Evolutionary conservation across 2,888 invertebrate species (phyloP), one percentile per base, ranked within the genome.

Genomic region (Tillus elongatus): DNA sequence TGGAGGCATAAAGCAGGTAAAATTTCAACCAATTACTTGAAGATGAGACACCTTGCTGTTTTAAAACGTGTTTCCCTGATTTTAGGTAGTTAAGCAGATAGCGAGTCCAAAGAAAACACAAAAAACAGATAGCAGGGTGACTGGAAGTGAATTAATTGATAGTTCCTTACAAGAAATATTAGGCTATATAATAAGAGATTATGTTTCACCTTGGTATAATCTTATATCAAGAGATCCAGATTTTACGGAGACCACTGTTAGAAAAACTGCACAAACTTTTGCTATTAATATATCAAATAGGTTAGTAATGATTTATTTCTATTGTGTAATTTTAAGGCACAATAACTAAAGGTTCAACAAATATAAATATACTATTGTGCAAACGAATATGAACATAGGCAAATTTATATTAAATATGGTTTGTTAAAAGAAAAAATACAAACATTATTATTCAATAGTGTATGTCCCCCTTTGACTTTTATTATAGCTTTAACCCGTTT

Each of bases 151-250:
- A 53, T 74, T 84, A 16, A 89, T 91, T 41, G 90, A 90, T 67
- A 82, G 84, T 53, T 86, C 84, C 50, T 70, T 90, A 34, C 87
- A 87, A 66, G 82, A 88, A 69, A 87, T 90, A 54, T 71, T 90
- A 51, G 77, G 78, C 42, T 86, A 82, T 47, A 74, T 87, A 35
- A 73, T 89, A 35, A 72, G 85, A 58, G 90, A 90, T 64, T 88
- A 87, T 68, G 78, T 90, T 30, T 75, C 79, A 44, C 77, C 82
- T 1, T 82, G 82, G 82, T 82, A 79, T 57, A 72, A 70, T 56
- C 59, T 75, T 40, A 60, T 80, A 49, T 78, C 79, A 1, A 73
- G 77, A 52, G 82, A 88, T 64, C 77, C 79, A 49, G 82, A 84
- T 57, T 83, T 89, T 56, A 71, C 79, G 19, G 71, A 79, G 60